Conservation (phyloP, 1,140 invertebrate genomes). For the Drosophila pallidifrons region DNA sequence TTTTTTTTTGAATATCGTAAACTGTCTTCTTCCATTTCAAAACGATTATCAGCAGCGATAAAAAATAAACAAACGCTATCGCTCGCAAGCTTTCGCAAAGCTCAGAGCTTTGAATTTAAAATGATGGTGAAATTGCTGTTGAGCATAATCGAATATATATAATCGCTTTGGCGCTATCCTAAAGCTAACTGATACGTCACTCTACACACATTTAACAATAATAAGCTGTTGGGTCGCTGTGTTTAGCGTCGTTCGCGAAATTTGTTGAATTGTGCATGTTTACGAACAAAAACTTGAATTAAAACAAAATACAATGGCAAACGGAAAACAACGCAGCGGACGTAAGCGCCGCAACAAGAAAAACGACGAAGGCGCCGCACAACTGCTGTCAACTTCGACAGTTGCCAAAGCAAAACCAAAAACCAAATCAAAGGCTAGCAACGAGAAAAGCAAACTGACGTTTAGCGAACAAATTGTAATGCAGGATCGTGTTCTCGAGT, state of each 20-base stretch:
- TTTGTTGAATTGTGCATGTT: background rate
- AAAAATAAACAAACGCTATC: too few relatives aligned
- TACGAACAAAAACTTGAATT: background rate
- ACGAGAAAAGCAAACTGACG: background rate
- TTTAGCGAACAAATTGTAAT: constrained; percentile 28
- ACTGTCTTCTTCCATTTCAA: background rate
- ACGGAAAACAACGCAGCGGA: background rate
- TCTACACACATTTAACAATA: background rate
- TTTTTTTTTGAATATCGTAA: background rate
- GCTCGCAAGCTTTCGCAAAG: constrained; percentile 10
- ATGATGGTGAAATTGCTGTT: background rate
- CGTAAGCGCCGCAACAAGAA: constrained; percentile 2
- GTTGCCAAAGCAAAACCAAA: background rate
- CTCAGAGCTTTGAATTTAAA: constrained; percentile 6
- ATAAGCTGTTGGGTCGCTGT: background rate
- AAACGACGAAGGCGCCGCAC: background rate
- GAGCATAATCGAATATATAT: background rate
- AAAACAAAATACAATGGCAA: background rate
- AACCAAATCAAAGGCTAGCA: background rate
- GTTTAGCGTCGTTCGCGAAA: background rate
- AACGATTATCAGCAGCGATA: too few relatives aligned
- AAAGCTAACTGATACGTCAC: constrained; percentile 10
- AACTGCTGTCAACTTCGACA: background rate
- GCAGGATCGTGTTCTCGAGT: constrained; percentile 50
- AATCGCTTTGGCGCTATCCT: background rate